Evolutionary conservation across 2,888 invertebrate genomes (phyloP).

Genomic region (Drosophila helvetica): DNA sequence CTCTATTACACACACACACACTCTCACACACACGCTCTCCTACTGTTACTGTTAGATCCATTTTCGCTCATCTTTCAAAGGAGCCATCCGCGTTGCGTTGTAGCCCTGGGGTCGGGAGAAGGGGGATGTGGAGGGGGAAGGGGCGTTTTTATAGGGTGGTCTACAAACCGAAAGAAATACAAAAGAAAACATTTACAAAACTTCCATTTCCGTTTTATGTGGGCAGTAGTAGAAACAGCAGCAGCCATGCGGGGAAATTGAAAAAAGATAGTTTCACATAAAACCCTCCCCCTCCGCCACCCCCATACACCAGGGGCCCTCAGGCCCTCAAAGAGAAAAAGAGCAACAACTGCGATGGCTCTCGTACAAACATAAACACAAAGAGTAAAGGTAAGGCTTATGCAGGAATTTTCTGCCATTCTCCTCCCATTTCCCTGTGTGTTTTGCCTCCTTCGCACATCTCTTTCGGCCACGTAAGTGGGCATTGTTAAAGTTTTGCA

Average conservation of each 20-base stretch:
- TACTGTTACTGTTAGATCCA: conserved; percentile 42
- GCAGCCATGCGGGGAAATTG: conserved; percentile 72
- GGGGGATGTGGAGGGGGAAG: neutral
- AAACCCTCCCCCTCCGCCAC: conserved; percentile 15
- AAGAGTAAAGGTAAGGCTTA: conserved; percentile 42
- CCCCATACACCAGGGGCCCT: neutral
- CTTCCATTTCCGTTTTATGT: conserved; percentile 82
- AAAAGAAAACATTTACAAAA: conserved; percentile 82
- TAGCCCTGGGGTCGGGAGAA: neutral
- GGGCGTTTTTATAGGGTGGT: conserved; percentile 17
- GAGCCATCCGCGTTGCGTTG: conserved; percentile 60
- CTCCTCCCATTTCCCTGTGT: neutral
- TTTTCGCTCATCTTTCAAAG: conserved; percentile 76
- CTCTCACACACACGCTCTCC: conserved; percentile 4
- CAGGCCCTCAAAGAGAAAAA: conserved; percentile 10
- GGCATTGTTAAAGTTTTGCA: conserved; percentile 70
- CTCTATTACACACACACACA: conserved; percentile 7
- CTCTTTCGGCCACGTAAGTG: conserved; percentile 69
- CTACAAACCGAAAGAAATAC: conserved; percentile 62
- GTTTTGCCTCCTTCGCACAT: neutral
- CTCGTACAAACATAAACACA: conserved; percentile 36
- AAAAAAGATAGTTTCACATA: conserved; percentile 76
- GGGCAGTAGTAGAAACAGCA: conserved; percentile 50
- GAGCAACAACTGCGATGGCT: conserved; percentile 20
- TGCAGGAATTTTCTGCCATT: conserved; percentile 32